Base-by-base conservation (phyloP, 2,888 invertebrate species). In the Phyllotreta cruciferae region DNA sequence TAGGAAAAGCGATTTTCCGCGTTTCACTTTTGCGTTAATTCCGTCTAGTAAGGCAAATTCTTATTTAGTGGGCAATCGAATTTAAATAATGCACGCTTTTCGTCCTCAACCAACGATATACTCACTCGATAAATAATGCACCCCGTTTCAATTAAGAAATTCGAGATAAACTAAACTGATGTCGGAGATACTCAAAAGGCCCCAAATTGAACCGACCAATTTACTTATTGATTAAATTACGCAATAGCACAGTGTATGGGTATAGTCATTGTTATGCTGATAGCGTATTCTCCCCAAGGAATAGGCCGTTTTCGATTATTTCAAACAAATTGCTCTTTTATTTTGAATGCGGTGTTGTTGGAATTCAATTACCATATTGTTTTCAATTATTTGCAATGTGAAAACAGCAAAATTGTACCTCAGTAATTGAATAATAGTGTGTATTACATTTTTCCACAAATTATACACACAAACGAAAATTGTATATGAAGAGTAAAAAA, bases 211-310 rank as follows among this genome's bases (percentile, higher is more conserved):
- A 60, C 61, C 53, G 53, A 57, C 66, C 61, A 63, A 63, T 66
- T 63, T 66, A 63, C 63, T 66, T 66, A 66, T 63, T 66, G 61
- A 63, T 55, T 66, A 63, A 66, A 66, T 66, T 66, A 61, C 57
- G 61, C 60, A 58, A 66, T 63, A 57, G 63, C 63, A 66, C 42
- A 63, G 63, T 66, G 60, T 56, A 58, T 53, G 55, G 58, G 58
- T 24, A 58, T 39, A 58, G 50, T 60, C 66, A 66, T 66, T 66
- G 66, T 66, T 66, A 66, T 66, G 66, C 66, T 66, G 66, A 66
- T 66, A 66, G 64, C 64, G 62, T 49, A 62, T 64, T 64, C 62
- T 64, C 56, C 62, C 60, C 64, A 14, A 37, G 50, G 62, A 63
- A 61, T 38, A 42, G 58, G 61, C 58, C 66, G 58, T 61, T 63